A percentile compares a stretch with the other conserved stretches of the same genome.
These are phyloP conservation scores for Bellardia bayeri DNA, from an alignment of 2,888 invertebrate genomes.

Conservation along the genomic window DNA sequence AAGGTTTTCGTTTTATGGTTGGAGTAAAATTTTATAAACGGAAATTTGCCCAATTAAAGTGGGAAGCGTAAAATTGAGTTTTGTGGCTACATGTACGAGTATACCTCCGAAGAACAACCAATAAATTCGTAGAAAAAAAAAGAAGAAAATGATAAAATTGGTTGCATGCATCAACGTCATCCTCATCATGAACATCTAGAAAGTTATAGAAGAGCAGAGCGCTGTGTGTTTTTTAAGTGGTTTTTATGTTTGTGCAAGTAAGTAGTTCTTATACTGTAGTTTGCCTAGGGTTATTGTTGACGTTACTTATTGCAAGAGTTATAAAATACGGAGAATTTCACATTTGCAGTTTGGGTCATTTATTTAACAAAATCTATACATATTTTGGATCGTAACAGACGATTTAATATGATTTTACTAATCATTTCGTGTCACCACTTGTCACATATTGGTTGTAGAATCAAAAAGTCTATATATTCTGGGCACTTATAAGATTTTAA, in stretches of 20 bases:
- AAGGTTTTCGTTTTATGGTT: slow-evolving; percentile 72
- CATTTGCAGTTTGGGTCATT: background rate
- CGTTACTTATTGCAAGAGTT: slow-evolving; percentile 35
- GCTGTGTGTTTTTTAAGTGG: slow-evolving; percentile 18
- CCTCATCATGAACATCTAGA: background rate
- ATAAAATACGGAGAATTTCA: slow-evolving; percentile 44
- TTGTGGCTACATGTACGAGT: slow-evolving; percentile 55
- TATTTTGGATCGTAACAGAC: no score
- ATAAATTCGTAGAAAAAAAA: background rate
- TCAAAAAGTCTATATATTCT: no score
- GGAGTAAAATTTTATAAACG: slow-evolving; percentile 58
- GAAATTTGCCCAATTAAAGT: slow-evolving; percentile 72
- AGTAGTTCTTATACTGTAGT: background rate
- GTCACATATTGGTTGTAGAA: no score
- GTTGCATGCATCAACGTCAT: slow-evolving; percentile 47
- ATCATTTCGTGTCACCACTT: no score
- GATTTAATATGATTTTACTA: no score
- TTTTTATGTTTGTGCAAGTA: slow-evolving; percentile 32
- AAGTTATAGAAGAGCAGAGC: slow-evolving; percentile 5
- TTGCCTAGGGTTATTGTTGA: slow-evolving; percentile 43
- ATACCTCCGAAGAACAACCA: slow-evolving; percentile 51
- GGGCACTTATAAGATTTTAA: no score
- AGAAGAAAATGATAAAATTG: slow-evolving; percentile 55
- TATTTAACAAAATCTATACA: background rate
- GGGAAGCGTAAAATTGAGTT: slow-evolving; percentile 69